Evolutionary conservation across 2,113 vertebrate genomes (phyloP), one percentile per base, ranked within the genome.

Genomic region (Leiothrix lutea): DNA sequence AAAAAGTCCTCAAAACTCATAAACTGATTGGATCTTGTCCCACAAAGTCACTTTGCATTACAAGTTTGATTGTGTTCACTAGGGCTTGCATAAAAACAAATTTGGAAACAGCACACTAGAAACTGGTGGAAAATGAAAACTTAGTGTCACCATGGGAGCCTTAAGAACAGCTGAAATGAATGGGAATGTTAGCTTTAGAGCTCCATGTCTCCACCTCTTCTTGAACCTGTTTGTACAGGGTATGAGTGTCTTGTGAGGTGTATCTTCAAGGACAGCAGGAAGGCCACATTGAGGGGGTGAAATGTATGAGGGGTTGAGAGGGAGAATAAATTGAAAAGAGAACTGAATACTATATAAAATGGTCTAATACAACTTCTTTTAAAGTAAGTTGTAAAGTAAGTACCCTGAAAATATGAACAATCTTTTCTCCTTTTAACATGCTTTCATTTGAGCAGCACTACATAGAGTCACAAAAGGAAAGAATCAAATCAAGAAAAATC

Each of bases 71-170:
- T 70, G 44, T 62, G 11, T 53, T 94, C 51, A 77, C 51, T 74
- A 87, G 25, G 42, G 44, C 48, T 94, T 82, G 50, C 26, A 75
- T 75, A 92, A 95, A 96, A 95, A 92, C 54, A 82, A 61, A 88
- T 94, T 56, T 91, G 38, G 61, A 84, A 91, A 92, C 57, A 62
- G 21, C 18, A 9, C 25, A 58, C 20, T 38, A 82, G 85, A 82
- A 96, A 94, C 18, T 65, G 50, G 67, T 77, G 29, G 61, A 73
- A 95, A 95, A 94, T 89, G 87, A 85, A 90, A 95, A 92, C 33
- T 54, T 80, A 81, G 7, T 56, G 47, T 82, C 47, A 67, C n/a
- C 47, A 22, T 40, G 83, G 73, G 70, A 95, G 65, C 51, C 51
- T 80, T 95, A 89, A 95, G 36, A 93, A 54, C 24, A 31, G n/a